These are phyloP conservation scores for Hipparchia sbordonii DNA, from an alignment of 2,888 invertebrate species.

Conservation along the genomic window DNA sequence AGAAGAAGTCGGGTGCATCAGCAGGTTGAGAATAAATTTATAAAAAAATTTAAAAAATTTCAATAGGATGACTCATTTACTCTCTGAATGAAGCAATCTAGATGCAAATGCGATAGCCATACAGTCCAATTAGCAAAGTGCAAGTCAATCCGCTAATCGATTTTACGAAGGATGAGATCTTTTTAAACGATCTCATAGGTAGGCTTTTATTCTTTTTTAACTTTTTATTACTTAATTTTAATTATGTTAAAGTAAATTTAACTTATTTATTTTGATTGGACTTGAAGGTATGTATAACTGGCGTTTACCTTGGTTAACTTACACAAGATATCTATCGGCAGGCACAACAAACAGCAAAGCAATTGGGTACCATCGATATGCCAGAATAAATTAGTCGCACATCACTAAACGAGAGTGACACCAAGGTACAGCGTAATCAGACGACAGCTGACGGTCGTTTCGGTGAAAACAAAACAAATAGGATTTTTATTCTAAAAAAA, in stretches of 20 bases:
- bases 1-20: too few species aligned
- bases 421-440: slow-evolving; percentile 64
- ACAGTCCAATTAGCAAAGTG: not conserved
- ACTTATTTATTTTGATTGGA: too few species aligned
- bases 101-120: not conserved
- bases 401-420: slow-evolving; percentile 19
- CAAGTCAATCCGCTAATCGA: not conserved
- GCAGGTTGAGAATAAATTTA: too few species aligned
- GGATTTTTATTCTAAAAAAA: slow-evolving; percentile 52
- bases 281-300: too few species aligned
- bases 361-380: slow-evolving; percentile 13
- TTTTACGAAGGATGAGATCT: not conserved
- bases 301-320: not conserved
- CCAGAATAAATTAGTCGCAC: slow-evolving; percentile 1
- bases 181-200: not conserved
- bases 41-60: too few species aligned
- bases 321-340: not conserved
- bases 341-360: not conserved
- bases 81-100: not conserved
- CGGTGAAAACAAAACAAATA: slow-evolving; percentile 70
- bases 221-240: not conserved
- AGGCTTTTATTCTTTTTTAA: not conserved
- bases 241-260: too few species aligned
- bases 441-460: slow-evolving; percentile 67
- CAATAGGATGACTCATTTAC: not conserved